Percentiles rank a stretch among this genome's conserved stretches.
Conservation (phyloP, 2,797 vertebrate species). For the Liasis olivaceus region DNA sequence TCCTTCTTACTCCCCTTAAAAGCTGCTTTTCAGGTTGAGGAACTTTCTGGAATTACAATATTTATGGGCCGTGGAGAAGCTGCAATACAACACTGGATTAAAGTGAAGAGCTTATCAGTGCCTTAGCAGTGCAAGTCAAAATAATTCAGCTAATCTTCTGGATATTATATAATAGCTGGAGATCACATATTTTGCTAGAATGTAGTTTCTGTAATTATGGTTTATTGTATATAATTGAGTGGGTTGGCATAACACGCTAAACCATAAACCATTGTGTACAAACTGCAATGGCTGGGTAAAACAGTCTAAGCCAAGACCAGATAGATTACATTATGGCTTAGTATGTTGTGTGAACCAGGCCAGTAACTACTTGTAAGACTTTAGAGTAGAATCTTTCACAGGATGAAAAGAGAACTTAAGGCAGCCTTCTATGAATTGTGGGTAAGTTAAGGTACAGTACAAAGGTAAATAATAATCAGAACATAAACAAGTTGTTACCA, state of each 20-base stretch:
- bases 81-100: background rate
- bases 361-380: background rate
- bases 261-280: background rate
- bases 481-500: background rate
- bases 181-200: background rate
- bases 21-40: background rate
- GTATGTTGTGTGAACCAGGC: background rate
- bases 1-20: background rate
- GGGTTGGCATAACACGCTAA: background rate
- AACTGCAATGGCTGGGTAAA: background rate
- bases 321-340: background rate
- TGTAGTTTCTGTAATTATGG: background rate
- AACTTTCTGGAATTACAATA: background rate
- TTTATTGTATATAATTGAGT: background rate
- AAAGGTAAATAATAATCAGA: background rate
- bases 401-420: background rate
- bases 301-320: background rate
- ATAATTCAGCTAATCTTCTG: background rate
- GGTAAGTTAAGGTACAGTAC: background rate
- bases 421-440: background rate
- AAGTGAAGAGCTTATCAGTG: background rate
- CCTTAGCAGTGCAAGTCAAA: background rate
- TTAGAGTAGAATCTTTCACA: background rate
- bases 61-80: background rate
- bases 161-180: background rate